Evolutionary conservation across 2,888 invertebrate genomes (phyloP).

Genomic region (Podotricha telesiphe): DNA sequence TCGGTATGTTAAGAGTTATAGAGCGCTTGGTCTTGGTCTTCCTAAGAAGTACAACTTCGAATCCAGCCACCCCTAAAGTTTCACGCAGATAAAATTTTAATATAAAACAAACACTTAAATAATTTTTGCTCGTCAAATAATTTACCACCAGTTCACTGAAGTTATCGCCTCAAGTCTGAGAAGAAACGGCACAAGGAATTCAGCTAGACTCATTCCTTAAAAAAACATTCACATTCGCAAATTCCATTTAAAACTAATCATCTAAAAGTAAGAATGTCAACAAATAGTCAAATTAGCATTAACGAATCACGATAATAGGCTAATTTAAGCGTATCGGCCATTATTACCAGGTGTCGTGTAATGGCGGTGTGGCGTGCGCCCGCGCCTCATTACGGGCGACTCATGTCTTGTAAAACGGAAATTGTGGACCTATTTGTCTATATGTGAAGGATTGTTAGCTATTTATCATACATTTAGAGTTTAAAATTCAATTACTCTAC

Average conservation of each 20-base stretch:
- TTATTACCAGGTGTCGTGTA: conserved; percentile 53
- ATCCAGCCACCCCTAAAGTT: no score
- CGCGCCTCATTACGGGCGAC: conserved; percentile 68
- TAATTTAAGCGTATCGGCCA: conserved; percentile 45
- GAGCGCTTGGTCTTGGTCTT: no score
- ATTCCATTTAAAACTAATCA: conserved; percentile 7
- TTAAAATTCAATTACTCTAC: neutral
- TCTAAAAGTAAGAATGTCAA: conserved; percentile 18
- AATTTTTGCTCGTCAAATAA: no score
- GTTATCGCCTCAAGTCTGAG: no score
- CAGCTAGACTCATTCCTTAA: no score
- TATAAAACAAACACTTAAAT: no score
- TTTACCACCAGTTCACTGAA: no score
- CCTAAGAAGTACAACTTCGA: no score
- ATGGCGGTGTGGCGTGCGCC: conserved; percentile 67
- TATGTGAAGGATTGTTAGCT: conserved; percentile 19
- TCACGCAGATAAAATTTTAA: no score
- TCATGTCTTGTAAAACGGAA: conserved; percentile 41
- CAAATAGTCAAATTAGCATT: conserved; percentile 30
- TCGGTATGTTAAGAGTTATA: no score
- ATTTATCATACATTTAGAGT: neutral
- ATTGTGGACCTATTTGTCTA: conserved; percentile 26
- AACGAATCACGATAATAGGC: conserved; percentile 32
- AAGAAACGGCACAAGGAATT: no score
- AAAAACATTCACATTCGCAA: neutral